Evolutionary conservation across 2,113 vertebrate genomes (phyloP).

Genomic region (Telmatochromis brichardi): DNA sequence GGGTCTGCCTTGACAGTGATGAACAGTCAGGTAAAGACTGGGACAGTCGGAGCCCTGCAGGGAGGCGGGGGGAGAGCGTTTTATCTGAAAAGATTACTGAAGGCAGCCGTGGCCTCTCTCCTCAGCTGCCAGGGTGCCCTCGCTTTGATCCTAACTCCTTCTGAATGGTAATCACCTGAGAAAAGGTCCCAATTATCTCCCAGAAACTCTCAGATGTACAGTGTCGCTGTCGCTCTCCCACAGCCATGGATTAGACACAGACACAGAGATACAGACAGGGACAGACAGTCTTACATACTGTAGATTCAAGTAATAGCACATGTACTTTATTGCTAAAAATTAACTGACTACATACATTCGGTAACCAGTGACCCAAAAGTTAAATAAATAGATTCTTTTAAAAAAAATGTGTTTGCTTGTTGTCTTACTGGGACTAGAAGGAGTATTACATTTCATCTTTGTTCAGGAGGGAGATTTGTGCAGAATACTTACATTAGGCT

Average conservation of each 20-base stretch:
- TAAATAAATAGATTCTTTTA: neutral
- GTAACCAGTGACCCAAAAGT: neutral
- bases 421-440: neutral
- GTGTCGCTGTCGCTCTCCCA: constrained; percentile 17
- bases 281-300: neutral
- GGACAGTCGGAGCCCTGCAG: neutral
- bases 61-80: neutral
- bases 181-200: constrained; percentile 65
- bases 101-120: constrained; percentile 31
- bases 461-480: neutral
- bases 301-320: neutral
- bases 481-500: neutral
- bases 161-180: constrained; percentile 60
- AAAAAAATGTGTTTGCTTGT: neutral
- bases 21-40: constrained; percentile 1
- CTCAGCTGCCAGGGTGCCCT: constrained; percentile 7
- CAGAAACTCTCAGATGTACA: constrained; percentile 17
- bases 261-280: neutral
- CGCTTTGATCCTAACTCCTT: constrained; percentile 57
- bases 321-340: neutral
- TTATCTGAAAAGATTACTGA: constrained; percentile 45
- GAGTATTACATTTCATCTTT: neutral
- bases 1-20: neutral
- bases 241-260: neutral
- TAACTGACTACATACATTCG: neutral